Evolutionary conservation across 2,113 vertebrate species (phyloP).

Genomic region (Pelodiscus sinensis): DNA sequence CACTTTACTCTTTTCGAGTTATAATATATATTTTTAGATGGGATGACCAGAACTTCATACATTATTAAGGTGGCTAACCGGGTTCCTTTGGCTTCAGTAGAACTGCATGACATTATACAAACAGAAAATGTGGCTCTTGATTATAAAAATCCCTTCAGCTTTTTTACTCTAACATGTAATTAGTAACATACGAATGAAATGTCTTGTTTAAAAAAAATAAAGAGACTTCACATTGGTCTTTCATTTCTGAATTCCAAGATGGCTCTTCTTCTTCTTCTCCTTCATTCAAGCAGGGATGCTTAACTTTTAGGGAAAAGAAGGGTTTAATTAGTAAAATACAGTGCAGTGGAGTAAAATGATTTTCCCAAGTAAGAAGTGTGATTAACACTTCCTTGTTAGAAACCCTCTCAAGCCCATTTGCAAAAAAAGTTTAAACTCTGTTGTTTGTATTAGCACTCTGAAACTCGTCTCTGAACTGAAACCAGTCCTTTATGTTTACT

Average conservation of each 20-base stretch:
- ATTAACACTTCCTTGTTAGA: constrained; percentile 32
- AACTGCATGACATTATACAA: no score
- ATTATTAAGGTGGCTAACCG: no score
- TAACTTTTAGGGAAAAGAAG: not conserved
- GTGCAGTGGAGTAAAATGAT: not conserved
- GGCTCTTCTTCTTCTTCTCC: not conserved
- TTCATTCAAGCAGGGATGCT: not conserved
- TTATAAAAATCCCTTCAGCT: not conserved
- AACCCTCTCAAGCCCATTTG: constrained; percentile 47
- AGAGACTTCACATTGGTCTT: not conserved
- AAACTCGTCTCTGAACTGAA: constrained; percentile 62
- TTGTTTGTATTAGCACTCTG: constrained; percentile 72
- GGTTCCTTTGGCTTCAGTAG: no score
- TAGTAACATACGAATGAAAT: not conserved
- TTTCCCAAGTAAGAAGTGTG: constrained; percentile 14
- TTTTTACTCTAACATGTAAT: not conserved
- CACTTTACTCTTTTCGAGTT: no score
- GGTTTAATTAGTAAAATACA: not conserved
- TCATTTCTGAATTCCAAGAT: not conserved
- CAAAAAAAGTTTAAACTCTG: constrained; percentile 27
- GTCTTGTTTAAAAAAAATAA: not conserved
- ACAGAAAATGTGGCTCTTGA: not conserved
- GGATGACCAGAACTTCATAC: no score
- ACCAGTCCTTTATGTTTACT: constrained; percentile 66
- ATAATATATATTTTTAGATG: no score